Percentiles rank a stretch among this genome's conserved stretches.
phyloP scores from a whole-genome alignment of 2,113 vertebrate species.

The Monarcha castaneiventris region DNA sequence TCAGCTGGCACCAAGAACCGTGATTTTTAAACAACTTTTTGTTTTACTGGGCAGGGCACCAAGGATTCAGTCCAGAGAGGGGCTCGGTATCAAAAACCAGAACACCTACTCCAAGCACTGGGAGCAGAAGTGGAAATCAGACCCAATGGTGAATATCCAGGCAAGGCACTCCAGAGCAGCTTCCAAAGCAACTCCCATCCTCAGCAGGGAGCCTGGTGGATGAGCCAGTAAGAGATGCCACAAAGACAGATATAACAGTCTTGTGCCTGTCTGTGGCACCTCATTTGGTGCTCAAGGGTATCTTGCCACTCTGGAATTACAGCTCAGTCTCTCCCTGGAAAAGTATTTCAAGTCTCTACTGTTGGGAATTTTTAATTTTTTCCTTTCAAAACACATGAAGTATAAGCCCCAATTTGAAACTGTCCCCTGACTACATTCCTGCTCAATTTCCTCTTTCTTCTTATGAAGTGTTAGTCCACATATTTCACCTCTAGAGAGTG shows the following conservation, averaged over 20 bases:
- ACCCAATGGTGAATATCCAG: neutral
- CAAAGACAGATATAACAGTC: neutral
- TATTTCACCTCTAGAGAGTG: neutral
- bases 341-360: neutral
- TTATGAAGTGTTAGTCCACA: neutral
- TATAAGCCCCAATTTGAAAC: neutral
- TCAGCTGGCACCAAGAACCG: neutral
- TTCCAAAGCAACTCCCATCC: neutral
- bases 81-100: neutral
- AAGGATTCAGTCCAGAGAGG: slow-evolving; percentile 25
- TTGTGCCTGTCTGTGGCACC: neutral
- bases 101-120: neutral
- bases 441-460: neutral
- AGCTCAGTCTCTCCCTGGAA: neutral
- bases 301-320: neutral
- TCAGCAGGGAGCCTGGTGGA: neutral
- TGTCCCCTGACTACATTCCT: neutral
- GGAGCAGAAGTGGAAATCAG: neutral
- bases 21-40: slow-evolving; percentile 40
- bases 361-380: neutral
- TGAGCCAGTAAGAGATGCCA: neutral
- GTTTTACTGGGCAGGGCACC: slow-evolving; percentile 35
- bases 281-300: neutral
- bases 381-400: neutral
- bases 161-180: neutral